phyloP scores from a whole-genome alignment of 2,888 invertebrate genomes.

The Minunthozetes semirufus region DNA sequence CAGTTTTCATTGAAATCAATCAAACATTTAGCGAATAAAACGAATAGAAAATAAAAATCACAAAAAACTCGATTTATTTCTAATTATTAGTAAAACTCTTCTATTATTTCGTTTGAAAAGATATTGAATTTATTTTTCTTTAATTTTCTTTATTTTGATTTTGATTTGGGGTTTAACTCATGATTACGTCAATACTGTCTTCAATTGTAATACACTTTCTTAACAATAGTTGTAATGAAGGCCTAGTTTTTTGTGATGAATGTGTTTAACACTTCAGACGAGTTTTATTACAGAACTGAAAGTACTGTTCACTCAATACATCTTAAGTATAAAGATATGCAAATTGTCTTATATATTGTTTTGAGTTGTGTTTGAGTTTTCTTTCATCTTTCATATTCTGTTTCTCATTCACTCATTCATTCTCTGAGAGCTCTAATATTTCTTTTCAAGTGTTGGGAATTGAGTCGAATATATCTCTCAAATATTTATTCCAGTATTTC shows the following conservation, averaged over 20 bases:
- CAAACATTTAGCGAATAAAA: no score
- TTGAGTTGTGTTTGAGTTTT: not conserved
- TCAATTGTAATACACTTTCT: not conserved
- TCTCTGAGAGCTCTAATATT: not conserved
- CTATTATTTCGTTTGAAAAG: not conserved
- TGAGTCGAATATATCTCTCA: not conserved
- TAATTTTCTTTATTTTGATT: not conserved
- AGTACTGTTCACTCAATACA: not conserved
- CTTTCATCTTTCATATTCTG: not conserved
- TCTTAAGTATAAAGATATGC: not conserved
- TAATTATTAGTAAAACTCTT: not conserved
- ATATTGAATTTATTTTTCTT: not conserved
- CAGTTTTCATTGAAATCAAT: no score
- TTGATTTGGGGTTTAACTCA: not conserved
- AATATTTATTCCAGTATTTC: not conserved
- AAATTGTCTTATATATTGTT: slow-evolving; percentile 17
- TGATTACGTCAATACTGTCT: slow-evolving; percentile 2
- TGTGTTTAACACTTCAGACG: not conserved
- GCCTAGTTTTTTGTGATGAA: not conserved
- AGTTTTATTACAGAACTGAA: not conserved
- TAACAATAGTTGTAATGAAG: not conserved
- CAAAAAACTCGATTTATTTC: no score
- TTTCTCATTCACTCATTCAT: not conserved
- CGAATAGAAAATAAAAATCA: no score
- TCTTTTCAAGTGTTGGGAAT: not conserved